These are phyloP conservation scores for Pseudorectes ferrugineus DNA, from an alignment of 2,113 vertebrate species.

Conservation along the genomic window DNA sequence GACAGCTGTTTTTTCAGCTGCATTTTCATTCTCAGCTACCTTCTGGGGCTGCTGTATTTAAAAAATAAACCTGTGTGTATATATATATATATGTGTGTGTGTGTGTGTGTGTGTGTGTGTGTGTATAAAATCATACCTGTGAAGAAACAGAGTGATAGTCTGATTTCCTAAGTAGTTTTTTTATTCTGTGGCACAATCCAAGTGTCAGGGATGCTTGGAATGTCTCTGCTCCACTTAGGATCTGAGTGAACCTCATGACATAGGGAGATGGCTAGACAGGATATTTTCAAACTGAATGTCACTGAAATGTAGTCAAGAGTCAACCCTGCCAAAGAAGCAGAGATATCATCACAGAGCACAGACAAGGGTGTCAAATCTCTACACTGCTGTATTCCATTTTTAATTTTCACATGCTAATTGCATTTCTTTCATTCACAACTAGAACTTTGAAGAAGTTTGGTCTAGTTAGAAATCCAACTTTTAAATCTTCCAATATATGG, in stretches of 20 bases:
- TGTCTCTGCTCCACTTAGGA: background rate
- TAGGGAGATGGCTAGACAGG: background rate
- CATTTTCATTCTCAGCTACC: background rate
- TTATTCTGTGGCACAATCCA: background rate
- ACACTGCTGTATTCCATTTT: background rate
- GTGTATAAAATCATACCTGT: background rate
- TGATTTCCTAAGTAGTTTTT: background rate
- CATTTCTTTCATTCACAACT: background rate
- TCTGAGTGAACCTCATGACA: background rate
- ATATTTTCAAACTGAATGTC: background rate
- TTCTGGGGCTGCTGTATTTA: background rate
- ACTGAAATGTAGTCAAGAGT: background rate
- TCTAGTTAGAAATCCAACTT: background rate
- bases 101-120: background rate
- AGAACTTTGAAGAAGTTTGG: background rate
- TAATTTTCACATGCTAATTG: conserved; percentile 14
- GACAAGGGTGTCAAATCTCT: background rate
- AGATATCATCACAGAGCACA: background rate
- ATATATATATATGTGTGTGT: background rate
- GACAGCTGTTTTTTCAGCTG: background rate
- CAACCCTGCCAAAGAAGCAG: background rate
- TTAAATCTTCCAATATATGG: background rate
- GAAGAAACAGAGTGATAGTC: background rate
- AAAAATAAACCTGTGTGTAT: background rate
- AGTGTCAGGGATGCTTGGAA: background rate